Conservation (phyloP, 2,113 vertebrate species). For the Leucoraja erinaceus region DNA sequence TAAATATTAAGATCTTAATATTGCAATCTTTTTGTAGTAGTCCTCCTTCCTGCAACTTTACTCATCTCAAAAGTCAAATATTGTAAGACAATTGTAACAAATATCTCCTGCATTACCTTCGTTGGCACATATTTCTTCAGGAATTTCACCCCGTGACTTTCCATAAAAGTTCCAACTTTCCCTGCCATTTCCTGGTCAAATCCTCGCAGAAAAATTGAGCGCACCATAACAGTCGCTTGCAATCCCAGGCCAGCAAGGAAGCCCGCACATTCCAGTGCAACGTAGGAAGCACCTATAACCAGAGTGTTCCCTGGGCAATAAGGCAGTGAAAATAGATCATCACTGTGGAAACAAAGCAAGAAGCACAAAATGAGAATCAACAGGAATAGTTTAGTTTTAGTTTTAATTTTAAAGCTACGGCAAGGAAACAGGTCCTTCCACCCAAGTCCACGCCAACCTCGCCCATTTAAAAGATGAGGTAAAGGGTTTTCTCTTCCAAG, state of each 20-base stretch:
- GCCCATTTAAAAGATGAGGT: too few species aligned
- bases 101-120: constrained; percentile 56
- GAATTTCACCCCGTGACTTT: constrained; percentile 79
- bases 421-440: too few species aligned
- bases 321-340: constrained; percentile 86
- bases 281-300: constrained; percentile 85
- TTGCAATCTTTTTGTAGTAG: too few species aligned
- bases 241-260: constrained; percentile 84
- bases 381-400: neutral
- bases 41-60: too few species aligned
- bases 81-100: neutral
- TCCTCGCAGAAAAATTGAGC: constrained; percentile 84
- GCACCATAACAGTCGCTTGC: constrained; percentile 87
- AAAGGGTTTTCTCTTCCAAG: too few species aligned
- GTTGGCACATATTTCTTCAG: constrained; percentile 72
- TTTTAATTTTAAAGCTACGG: too few species aligned
- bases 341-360: constrained; percentile 57
- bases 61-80: neutral
- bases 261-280: constrained; percentile 89
- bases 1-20: too few species aligned
- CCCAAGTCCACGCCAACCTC: too few species aligned
- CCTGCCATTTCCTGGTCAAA: constrained; percentile 96
- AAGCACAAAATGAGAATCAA: neutral
- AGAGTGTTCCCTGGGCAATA: constrained; percentile 89
- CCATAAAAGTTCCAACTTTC: constrained; percentile 76